Base-by-base conservation (phyloP, 2,888 invertebrate genomes). In the Rapana venosa region DNA sequence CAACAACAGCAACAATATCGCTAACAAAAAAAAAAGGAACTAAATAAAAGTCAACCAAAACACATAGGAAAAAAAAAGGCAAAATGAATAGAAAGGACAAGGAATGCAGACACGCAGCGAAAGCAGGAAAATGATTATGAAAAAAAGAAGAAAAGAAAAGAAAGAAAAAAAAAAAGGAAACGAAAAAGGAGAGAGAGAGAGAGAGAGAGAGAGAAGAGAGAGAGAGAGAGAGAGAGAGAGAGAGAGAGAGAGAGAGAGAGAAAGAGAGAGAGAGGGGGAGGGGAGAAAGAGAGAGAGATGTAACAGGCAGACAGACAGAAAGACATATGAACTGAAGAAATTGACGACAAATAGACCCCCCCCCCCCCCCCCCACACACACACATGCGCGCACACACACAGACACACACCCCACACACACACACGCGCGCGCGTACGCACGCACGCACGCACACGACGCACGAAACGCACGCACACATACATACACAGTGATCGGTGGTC, bases 141-240 rank as follows among this genome's bases (percentile, higher is more conserved):
- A 74, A n/a, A 74, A n/a, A 74, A n/a, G n/a, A n/a, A 74, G 74
- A 74, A n/a, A 74, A n/a, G n/a, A n/a, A 74, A n/a, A 74, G 74
- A 74, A n/a, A 74, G 74, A 74, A n/a, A n/a, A n/a, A n/a, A 47
- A n/a, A 74, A n/a, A 74, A n/a, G n/a, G 74, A 74, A n/a, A 30
- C n/a, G n/a, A 0, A 22, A n/a, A 74, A 6, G n/a, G 74, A 74
- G n/a, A 66, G 74, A n/a, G 66, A 66, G 66, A 66, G 66, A 66
- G 66, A 66, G 74, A 74, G 26, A 30, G 74, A 74, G 30, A 74
- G 74, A 74, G n/a, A 74, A n/a, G 8, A n/a, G 5, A 74, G 74
- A 74, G 30, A 74, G 74, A 74, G n/a, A 74, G 74, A 74, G 30
- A 74, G 74, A 74, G 74, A 74, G 74, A 74, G n/a, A 74, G 4